These are phyloP conservation scores for Dryobates pubescens DNA, from an alignment of 2,797 vertebrate genomes.

Conservation along the genomic window DNA sequence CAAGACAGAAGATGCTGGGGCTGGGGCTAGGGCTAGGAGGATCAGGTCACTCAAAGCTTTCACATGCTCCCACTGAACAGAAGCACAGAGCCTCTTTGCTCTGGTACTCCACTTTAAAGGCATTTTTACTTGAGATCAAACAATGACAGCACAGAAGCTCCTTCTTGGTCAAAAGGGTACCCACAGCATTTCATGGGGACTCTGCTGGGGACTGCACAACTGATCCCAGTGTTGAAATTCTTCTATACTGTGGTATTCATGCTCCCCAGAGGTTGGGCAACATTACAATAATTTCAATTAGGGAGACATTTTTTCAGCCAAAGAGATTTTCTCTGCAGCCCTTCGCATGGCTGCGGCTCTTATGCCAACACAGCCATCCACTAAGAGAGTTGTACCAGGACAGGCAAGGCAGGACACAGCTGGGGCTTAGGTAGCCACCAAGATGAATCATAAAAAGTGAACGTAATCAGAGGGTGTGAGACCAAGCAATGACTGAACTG, in stretches of 20 bases:
- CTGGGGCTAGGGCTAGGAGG: background rate
- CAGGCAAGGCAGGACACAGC: background rate
- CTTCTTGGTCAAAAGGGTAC: background rate
- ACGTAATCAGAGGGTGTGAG: background rate
- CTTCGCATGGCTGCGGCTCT: background rate
- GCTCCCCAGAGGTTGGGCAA: background rate
- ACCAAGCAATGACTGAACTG: accelerated
- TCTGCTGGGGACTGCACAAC: background rate
- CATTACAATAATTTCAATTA: slow-evolving; percentile 7
- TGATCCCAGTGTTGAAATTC: background rate
- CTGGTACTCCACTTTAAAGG: background rate
- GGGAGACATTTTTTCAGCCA: background rate
- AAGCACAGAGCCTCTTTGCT: background rate
- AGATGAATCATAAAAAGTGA: background rate
- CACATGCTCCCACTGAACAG: background rate
- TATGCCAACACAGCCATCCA: background rate
- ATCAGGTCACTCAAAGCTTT: background rate
- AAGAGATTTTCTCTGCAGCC: background rate
- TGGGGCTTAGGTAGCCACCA: background rate
- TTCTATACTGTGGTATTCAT: background rate
- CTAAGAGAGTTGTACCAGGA: accelerated
- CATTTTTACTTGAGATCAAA: background rate
- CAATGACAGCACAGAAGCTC: background rate
- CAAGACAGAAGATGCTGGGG: background rate
- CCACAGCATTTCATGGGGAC: background rate